These are phyloP conservation scores for Diachasmimorpha longicaudata DNA, from an alignment of 1,140 invertebrate genomes.

Conservation along the genomic window DNA sequence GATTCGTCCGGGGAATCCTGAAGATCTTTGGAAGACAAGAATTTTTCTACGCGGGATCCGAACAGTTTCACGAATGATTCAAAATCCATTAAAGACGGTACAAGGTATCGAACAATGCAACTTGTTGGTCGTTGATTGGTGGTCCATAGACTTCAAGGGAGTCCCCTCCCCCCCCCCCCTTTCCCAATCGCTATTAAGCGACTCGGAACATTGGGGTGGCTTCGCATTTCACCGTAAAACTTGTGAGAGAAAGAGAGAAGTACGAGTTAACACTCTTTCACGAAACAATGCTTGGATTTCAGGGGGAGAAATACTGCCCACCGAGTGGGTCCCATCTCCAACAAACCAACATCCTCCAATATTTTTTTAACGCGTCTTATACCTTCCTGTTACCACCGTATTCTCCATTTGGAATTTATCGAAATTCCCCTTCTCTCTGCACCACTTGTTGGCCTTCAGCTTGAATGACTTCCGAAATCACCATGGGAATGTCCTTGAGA, in stretches of 20 bases:
- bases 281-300: conserved; percentile 14
- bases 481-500: neutral
- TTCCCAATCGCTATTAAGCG: neutral
- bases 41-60: too few relatives aligned
- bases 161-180: neutral
- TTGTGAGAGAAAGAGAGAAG: neutral
- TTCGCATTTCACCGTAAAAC: neutral
- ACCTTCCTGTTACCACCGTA: neutral
- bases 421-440: neutral
- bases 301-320: conserved; percentile 24
- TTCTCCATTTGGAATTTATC: conserved; percentile 16
- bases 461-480: conserved; percentile 11
- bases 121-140: conserved; percentile 20
- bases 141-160: conserved; percentile 12
- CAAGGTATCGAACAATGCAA: conserved; percentile 23
- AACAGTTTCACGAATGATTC: too few relatives aligned
- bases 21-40: too few relatives aligned
- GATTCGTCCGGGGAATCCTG: too few relatives aligned
- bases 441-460: neutral
- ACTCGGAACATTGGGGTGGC: neutral
- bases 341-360: neutral
- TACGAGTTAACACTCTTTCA: conserved; percentile 5
- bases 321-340: neutral
- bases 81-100: neutral
- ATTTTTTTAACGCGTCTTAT: neutral